phyloP scores from a whole-genome alignment of 2,888 invertebrate genomes.

The Nycteola revayana region DNA sequence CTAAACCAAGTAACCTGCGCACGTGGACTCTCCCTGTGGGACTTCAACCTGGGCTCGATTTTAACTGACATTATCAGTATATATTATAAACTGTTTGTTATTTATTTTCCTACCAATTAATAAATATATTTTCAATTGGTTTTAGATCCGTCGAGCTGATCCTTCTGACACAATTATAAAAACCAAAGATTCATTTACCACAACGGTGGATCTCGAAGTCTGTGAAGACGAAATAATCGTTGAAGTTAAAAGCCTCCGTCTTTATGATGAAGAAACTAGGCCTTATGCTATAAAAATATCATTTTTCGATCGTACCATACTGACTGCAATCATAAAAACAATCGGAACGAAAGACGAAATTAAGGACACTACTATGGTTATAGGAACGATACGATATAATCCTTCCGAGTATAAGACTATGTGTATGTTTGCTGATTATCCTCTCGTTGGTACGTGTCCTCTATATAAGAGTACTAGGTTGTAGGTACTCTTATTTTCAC shows the following conservation, averaged over 20 bases:
- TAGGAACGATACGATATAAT: constrained; percentile 56
- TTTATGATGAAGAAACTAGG: constrained; percentile 42
- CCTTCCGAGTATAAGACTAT: constrained; percentile 70
- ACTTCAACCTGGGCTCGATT: too few species aligned
- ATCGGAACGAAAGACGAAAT: constrained; percentile 31
- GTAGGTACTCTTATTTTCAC: too few species aligned
- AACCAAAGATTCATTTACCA: background rate
- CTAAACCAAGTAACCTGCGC: too few species aligned
- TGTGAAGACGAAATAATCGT: constrained; percentile 47
- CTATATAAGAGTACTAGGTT: too few species aligned
- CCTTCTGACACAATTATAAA: too few species aligned
- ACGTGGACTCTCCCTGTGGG: too few species aligned
- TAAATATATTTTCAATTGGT: too few species aligned
- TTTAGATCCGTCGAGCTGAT: too few species aligned
- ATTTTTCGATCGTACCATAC: constrained; percentile 53
- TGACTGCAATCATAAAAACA: constrained; percentile 45
- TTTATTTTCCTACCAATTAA: too few species aligned
- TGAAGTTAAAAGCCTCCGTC: constrained; percentile 45
- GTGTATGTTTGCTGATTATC: constrained; percentile 57
- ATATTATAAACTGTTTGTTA: too few species aligned
- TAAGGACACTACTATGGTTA: constrained; percentile 28
- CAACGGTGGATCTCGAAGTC: constrained; percentile 9
- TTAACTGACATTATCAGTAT: too few species aligned
- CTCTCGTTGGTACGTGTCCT: constrained; percentile 56
- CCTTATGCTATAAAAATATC: constrained; percentile 46